These are phyloP conservation scores for Steinernema khuongi DNA, from an alignment of 1,140 invertebrate genomes.

Conservation along the genomic window DNA sequence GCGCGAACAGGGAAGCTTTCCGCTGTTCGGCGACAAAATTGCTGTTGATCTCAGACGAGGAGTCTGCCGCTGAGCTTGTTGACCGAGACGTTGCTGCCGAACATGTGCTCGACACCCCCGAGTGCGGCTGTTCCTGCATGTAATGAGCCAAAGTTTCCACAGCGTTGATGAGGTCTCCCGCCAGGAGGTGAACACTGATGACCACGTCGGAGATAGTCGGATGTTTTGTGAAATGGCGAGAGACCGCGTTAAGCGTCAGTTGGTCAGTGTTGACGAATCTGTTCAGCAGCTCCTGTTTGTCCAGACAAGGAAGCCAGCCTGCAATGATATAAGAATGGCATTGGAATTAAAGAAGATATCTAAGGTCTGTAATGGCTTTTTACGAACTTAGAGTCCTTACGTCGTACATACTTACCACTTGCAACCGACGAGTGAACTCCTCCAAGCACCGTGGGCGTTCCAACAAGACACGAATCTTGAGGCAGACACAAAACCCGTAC, in stretches of 20 bases:
- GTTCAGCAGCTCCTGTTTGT: background rate
- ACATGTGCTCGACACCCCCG: background rate
- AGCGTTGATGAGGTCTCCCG: background rate
- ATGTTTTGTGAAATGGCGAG: constrained; percentile 7
- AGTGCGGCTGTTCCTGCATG: background rate
- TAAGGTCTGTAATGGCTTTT: background rate
- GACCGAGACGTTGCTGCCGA: background rate
- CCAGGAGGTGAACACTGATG: background rate
- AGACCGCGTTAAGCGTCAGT: background rate
- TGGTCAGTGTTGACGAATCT: background rate
- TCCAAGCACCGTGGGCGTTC: background rate
- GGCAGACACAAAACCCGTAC: background rate
- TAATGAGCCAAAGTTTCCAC: background rate
- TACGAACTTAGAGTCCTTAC: background rate
- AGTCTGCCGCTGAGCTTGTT: background rate
- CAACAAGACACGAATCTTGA: constrained; percentile 8
- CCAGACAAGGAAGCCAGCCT: background rate
- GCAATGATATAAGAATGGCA: too few relatives aligned
- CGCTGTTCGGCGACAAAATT: background rate
- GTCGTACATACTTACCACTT: background rate
- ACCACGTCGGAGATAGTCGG: background rate
- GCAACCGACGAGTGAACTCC: background rate
- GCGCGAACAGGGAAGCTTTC: background rate
- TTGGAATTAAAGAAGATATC: background rate
- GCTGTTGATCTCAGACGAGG: background rate